Percentiles rank a stretch among this genome's conserved stretches.
Conservation (phyloP, 2,113 vertebrate genomes). For the Anguilla japonica region DNA sequence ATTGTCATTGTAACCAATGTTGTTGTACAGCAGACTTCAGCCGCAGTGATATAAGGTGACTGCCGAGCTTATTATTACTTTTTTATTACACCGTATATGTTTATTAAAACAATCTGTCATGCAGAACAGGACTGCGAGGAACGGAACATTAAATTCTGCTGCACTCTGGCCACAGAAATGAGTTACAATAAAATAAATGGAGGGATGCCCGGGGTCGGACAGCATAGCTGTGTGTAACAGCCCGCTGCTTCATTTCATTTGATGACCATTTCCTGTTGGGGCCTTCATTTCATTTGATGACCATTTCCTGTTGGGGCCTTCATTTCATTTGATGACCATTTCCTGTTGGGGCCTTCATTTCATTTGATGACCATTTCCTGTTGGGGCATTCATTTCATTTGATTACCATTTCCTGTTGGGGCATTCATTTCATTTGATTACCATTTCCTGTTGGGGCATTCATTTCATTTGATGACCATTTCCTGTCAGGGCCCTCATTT, state of each 20-base stretch:
- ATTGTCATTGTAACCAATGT: slow-evolving; percentile 95
- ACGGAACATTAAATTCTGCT: slow-evolving; percentile 96
- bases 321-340: too few species aligned
- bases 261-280: slow-evolving; percentile 88
- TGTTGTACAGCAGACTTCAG: slow-evolving; percentile 97
- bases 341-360: slow-evolving; percentile 46
- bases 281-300: slow-evolving; percentile 30
- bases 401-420: slow-evolving; percentile 88
- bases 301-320: too few species aligned
- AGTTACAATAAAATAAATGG: slow-evolving; percentile 95
- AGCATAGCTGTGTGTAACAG: slow-evolving; percentile 73
- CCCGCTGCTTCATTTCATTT: slow-evolving; percentile 81
- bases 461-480: too few species aligned
- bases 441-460: too few species aligned
- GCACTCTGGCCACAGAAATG: slow-evolving; percentile 92
- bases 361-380: slow-evolving; percentile 89
- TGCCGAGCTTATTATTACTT: slow-evolving; percentile 99
- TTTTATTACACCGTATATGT: slow-evolving; percentile 99
- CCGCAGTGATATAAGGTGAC: slow-evolving; percentile 99
- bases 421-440: too few species aligned
- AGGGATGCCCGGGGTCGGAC: slow-evolving; percentile 68
- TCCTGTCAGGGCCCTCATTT: too few species aligned
- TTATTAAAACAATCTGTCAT: slow-evolving; percentile 99
- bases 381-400: slow-evolving; percentile 80
- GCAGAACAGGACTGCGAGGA: slow-evolving; percentile 95